Base-by-base conservation (phyloP, 2,888 invertebrate genomes). In the Megastigmus dorsalis region DNA sequence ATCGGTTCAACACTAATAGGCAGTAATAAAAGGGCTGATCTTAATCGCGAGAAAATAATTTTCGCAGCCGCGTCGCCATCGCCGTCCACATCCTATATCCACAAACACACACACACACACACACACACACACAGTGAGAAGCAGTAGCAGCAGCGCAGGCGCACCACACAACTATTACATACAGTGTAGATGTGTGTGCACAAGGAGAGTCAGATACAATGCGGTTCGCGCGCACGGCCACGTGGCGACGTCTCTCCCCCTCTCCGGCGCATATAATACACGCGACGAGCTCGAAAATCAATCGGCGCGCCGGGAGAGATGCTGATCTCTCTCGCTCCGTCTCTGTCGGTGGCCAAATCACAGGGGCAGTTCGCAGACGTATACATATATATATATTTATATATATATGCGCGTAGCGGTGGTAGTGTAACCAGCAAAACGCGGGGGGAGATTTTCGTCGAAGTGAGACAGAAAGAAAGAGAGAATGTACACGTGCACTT, bases 271-370 rank as follows among this genome's bases (percentile, higher is more conserved):
- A n/a, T n/a, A n/a, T n/a, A n/a, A n/a, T n/a, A n/a, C 33, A 6
- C 33, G 18, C 62, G 30, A 36, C 41, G 33, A n/a, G 28, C 67
- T 36, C 66, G 68, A 74, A 74, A 74, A 74, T 74, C 68, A 74
- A 74, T 74, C 74, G 63, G 20, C 38, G 62, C 45, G n/a, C 9
- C 20, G 30, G 55, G 26, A 65, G 67, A 52, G 41, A 59, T 50
- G 50, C 38, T 30, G 57, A 55, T 67, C 67, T 43, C 59, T 9
- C 48, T 67, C 67, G 30, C 59, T 9, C 48, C 36, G 13, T 59
- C 50, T 50, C 43, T 18, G 28, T 30, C 43, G 26, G 28, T 30
- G 10, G 59, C 43, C 18, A 54, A 73, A 67, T 73, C 45, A 54
- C 66, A 30, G 54, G 71, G 65, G 50, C 59, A 28, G 41, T 15